Base-by-base conservation (phyloP, 2,888 invertebrate species). In the Hemithea aestivaria region DNA sequence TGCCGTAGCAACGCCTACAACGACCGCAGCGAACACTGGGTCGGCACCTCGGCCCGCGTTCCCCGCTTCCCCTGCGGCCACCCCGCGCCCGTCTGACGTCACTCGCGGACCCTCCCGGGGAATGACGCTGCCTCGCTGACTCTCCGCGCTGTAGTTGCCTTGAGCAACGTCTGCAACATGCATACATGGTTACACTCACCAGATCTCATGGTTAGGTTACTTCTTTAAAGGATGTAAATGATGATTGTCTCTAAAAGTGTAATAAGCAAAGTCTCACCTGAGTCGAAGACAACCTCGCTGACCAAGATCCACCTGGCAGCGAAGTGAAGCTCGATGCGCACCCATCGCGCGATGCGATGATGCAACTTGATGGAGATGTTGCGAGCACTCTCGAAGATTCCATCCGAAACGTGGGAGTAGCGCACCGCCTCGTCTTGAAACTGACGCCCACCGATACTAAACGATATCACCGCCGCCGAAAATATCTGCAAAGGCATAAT, bases 271-370 rank as follows among this genome's bases (percentile, higher is more conserved):
- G n/a, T n/a, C 87, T 85, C 48, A 92, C 92, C 91, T 11, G 96
- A 96, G 58, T 93, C 93, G 73, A 97, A 97, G 38, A 93, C 91
- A 48, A 97, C 89, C 81, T 97, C 97, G 76, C 96, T 96, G 64
- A 97, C 90, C 81, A 97, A 91, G 56, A 97, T 92, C 96, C 97
- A 97, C 36, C 92, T 89, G 8, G 94, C 90, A 2, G 94, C 93
- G 72, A 96, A 96, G 53, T 89, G 89, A 33, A 96, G 88, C 58
- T 93, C 90, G 53, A 94, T 81, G 65, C 93, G 93, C 42, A 96
- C 93, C 87, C 91, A 95, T 62, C 90, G 90, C 12, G 94, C 97
- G 32, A 96, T 91, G 29, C 94, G 89, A 64, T 95, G 92, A 64
- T 94, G 93, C 21, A 97, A 89, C 55, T 93, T 92, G 59, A 97